Percentiles rank a stretch among this genome's conserved stretches.
Conservation (phyloP, 2,113 vertebrate genomes). For the Beaufortia kweichowensis region DNA sequence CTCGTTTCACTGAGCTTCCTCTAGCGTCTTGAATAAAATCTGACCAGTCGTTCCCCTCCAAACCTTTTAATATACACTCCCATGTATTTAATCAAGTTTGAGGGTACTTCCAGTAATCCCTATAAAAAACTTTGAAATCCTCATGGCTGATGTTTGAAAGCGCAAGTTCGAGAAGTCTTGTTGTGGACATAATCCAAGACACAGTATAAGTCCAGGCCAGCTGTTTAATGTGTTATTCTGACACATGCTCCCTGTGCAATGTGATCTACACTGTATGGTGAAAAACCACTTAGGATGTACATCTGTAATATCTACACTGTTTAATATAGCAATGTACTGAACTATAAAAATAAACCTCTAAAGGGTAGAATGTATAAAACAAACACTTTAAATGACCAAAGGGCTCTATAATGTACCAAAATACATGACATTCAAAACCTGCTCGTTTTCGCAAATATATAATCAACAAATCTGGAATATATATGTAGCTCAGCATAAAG, state of each 20-base stretch:
- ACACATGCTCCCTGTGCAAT: conserved; percentile 10
- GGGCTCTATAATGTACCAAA: conserved; percentile 6
- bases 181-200: conserved; percentile 2
- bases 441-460: background rate
- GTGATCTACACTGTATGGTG: background rate
- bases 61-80: background rate
- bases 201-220: background rate
- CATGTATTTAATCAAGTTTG: conserved; percentile 11
- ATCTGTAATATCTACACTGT: background rate
- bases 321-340: conserved; percentile 12
- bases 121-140: conserved; percentile 13
- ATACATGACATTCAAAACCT: too few species aligned
- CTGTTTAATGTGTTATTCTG: conserved; percentile 34
- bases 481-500: background rate
- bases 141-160: conserved; percentile 7
- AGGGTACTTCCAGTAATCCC: conserved; percentile 1
- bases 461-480: conserved; percentile 1
- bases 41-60: background rate
- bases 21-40: background rate
- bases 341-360: conserved; percentile 17
- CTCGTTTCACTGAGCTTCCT: background rate
- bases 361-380: background rate
- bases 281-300: background rate
- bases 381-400: conserved; percentile 4
- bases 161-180: background rate